Evolutionary conservation across 1,140 invertebrate species (phyloP), one percentile per base, ranked within the genome.

Genomic region (Drosophila jambulina): DNA sequence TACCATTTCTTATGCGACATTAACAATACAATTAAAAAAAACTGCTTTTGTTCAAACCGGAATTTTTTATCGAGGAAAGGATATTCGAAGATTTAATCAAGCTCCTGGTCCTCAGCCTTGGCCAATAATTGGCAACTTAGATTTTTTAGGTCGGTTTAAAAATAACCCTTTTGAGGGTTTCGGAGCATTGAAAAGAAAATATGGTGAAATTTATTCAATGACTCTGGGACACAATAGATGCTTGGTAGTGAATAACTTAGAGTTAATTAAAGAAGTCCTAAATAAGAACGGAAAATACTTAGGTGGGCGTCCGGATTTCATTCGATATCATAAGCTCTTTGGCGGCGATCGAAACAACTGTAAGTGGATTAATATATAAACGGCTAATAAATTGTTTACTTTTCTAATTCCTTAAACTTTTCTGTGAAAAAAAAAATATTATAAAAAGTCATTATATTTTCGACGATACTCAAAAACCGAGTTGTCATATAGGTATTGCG

Each of bases 211-310:
- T 42, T 97, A 95, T 91, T 94, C 94, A 43, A 93, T 98, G 43
- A 95, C 94, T 42, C 93, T 98, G 53, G 97, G 97, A 1, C 93
- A 94, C 2, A 94, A 94, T 0, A 94, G 95, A 21, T 97, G 96
- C 84, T 93, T 97, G 6, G 95, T 98, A 15, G 95, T 98, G 23
- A 97, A 96, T 88, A 96, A 95, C 77, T 95, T 96, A 79, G 93
- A 95, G 4, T 90, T 95, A 15, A 96, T 98, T 75, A 95, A 95
- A 68, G 96, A 97, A 91, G 96, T 98, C 19, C 94, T 98, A 17
- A 96, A 97, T 82, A 95, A 95, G 65, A 97, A 97, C 92, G 96
- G 96, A 40, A 95, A 95, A 62, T 95, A 95, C 75, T 97, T 98
- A 92, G 96, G 96, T 4, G 96, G 96, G 8, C 93, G 97, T 36